Evolutionary conservation across 2,888 invertebrate species (phyloP), one percentile per base, ranked within the genome.

Genomic region (Aleiodes alternator): DNA sequence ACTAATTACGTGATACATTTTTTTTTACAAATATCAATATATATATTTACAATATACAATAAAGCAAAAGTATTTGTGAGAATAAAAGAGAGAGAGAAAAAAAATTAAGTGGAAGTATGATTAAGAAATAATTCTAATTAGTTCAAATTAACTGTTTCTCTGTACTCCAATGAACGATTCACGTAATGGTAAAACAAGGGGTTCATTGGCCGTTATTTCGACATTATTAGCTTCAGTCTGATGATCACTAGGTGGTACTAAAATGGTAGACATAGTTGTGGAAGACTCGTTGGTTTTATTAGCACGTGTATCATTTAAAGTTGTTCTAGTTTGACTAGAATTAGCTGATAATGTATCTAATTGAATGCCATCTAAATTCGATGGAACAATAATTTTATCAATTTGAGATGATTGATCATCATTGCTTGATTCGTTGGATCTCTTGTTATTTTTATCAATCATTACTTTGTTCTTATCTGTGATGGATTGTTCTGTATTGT

Each of bases 161-260:
- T 80, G 80, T 34, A 82, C 80, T 23, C 82, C 82, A 55, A 82
- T 82, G 48, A 82, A 81, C 16, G 82, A 82, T 75, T 82, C 82
- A 51, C 82, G 74, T 7, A 81, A 70, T 29, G 82, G 80, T 66
- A 82, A 77, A 74, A 82, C 78, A 23, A 80, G 73, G n/a, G 80
- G 76, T 11, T 77, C 76, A 61, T 64, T 71, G 50, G 75, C 73
- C n/a, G 75, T 69, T 14, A 78, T 71, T 69, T 74, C 68, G 14
- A 72, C 71, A 50, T 31, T 61, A 55, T 31, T 61, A 55, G 74
- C 64, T 69, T 56, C 64, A 11, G 69, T 23, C 23, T 76, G 72
- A 6, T 69, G 48, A 61, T 68, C 72, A 14, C 74, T 69, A 23
- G 71, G 31, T 23, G 74, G 69, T n/a, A 74, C 66, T 38, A 76